These are phyloP conservation scores for Orycteropus afer DNA, from an alignment of 2,113 vertebrate genomes.

Conservation along the genomic window DNA sequence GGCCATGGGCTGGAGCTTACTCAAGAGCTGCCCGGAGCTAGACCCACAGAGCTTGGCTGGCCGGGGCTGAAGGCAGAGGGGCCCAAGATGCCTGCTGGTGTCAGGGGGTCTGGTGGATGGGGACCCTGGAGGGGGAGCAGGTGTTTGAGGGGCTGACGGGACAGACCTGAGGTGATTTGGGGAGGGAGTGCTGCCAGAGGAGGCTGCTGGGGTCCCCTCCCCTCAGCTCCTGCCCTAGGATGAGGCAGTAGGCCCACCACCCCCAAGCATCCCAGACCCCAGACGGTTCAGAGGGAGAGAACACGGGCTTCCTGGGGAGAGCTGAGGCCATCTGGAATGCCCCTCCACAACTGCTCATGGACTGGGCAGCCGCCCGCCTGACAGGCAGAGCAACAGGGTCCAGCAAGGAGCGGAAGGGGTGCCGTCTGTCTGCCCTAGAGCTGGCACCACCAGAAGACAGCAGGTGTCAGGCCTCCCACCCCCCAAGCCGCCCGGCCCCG, in stretches of 20 bases:
- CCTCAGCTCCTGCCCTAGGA: background rate
- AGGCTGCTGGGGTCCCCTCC: background rate
- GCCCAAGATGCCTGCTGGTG: background rate
- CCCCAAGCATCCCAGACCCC: constrained; percentile 54
- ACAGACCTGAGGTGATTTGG: background rate
- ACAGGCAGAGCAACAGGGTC: constrained; percentile 56
- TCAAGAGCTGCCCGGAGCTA: background rate
- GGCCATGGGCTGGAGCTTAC: background rate
- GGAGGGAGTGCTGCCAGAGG: background rate
- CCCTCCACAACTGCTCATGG: background rate
- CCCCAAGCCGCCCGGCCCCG: constrained; percentile 76
- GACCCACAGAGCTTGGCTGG: background rate
- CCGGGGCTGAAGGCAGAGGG: background rate
- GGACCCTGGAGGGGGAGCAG: background rate
- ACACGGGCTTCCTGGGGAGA: constrained; percentile 69
- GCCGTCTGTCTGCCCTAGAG: constrained; percentile 73
- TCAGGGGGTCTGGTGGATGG: background rate
- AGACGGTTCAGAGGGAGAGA: constrained; percentile 63
- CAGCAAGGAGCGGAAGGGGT: constrained; percentile 72
- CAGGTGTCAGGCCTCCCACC: constrained; percentile 71
- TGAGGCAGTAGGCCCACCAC: constrained; percentile 34
- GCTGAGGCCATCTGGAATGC: constrained; percentile 71
- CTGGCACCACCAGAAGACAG: constrained; percentile 61
- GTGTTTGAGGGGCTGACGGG: background rate
- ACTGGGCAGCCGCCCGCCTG: constrained; percentile 52